Evolutionary conservation across 2,888 invertebrate species (phyloP), one percentile per base, ranked within the genome.

Genomic region (Lissonota sp.): DNA sequence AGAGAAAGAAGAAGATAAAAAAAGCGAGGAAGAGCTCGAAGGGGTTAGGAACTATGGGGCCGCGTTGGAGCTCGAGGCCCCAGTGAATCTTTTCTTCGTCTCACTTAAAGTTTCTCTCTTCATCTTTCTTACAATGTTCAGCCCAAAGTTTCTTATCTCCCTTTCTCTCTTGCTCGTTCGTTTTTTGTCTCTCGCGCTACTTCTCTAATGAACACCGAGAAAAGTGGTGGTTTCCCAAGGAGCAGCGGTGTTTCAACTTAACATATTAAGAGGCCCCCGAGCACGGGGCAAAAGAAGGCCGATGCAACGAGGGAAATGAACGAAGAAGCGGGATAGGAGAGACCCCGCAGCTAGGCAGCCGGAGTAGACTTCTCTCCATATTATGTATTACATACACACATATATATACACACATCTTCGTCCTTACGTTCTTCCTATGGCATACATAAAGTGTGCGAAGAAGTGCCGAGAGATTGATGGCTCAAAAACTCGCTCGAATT

Each of bases 391-490:
- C 12, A 5, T 10, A 12, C n/a, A 49, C 49, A 8, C 42, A n/a
- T 37, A 49, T 46, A 16, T 49, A 71, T 8, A n/a, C 51, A 60
- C 57, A 12, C 39, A 70, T 46, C 55, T 39, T 1, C 37, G 46
- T 76, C 14, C 70, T 63, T 63, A 51, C 51, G n/a, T 10, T 42
- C 57, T 64, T 53, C n/a, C 46, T 49, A 14, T 55, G 7, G 8
- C 53, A 12, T 14, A 46, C 49, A 58, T 46, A 63, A 55, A 51
- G 46, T 64, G 57, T 51, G 62, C 78, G 8, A 78, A 62, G 60
- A 66, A 66, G 70, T 51, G 73, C 73, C 14, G 63, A 60, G 57
- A 79, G 79, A 79, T 79, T 79, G 67, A 79, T 79, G 73, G 62
- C 40, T 55, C 67, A 40, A 16, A 62, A 62, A 44, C 60, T 72